phyloP scores from a whole-genome alignment of 1,140 invertebrate species.

The Aphelinus atriplicis region DNA sequence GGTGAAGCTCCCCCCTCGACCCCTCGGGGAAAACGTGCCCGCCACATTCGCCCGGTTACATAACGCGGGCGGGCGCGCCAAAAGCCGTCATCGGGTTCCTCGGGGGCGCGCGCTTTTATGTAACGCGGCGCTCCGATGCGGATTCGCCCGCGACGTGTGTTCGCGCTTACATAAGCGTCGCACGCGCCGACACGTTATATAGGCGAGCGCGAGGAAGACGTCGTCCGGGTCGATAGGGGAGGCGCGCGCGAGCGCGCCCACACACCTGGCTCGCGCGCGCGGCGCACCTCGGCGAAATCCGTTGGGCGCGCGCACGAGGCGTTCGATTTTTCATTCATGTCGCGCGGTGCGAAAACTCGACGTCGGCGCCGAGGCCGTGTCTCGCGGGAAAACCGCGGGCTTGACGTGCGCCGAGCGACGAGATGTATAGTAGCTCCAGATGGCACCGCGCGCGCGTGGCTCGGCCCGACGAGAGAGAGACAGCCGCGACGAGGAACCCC shows the following conservation, averaged over 20 bases:
- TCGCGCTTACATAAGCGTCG: conserved; percentile 16
- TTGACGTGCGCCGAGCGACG: too few relatives aligned
- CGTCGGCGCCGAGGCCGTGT: too few relatives aligned
- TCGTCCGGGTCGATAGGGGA: not conserved
- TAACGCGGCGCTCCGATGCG: conserved; percentile 14
- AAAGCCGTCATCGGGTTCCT: too few relatives aligned
- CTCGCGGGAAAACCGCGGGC: too few relatives aligned
- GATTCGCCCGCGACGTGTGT: not conserved
- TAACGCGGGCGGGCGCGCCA: not conserved
- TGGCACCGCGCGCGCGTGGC: conserved; percentile 49
- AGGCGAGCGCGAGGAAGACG: conserved; percentile 7
- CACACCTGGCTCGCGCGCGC: not conserved
- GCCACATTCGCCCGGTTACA: not conserved
- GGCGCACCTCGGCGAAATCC: not conserved
- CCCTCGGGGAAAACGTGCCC: too few relatives aligned
- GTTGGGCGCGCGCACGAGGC: not conserved
- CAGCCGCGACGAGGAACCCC: conserved; percentile 34
- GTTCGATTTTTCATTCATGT: too few relatives aligned
- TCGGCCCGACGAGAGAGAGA: conserved; percentile 3
- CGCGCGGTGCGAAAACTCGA: not conserved
- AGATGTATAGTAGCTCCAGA: conserved; percentile 43
- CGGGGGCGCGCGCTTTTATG: conserved; percentile 8
- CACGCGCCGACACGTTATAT: not conserved
- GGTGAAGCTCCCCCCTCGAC: too few relatives aligned
- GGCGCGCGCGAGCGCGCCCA: not conserved